Percentiles rank a stretch among this genome's conserved stretches.
These are phyloP conservation scores for Nycticebus coucang DNA, from an alignment of 2,113 vertebrate genomes.

Conservation along the genomic window DNA sequence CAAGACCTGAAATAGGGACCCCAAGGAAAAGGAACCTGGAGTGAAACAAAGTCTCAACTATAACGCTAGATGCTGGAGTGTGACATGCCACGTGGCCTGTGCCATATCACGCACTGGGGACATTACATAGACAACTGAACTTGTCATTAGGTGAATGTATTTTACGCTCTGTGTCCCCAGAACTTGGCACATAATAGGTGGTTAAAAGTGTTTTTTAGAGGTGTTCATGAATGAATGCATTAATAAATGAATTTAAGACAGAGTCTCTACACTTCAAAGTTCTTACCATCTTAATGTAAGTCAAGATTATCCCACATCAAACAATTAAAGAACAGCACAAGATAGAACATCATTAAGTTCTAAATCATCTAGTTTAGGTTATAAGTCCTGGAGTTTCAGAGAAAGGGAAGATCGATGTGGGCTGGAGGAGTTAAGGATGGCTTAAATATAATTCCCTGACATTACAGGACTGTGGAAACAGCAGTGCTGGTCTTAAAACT, in stretches of 20 bases:
- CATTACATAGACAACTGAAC: neutral
- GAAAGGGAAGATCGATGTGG: constrained; percentile 73
- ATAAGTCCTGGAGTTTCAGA: constrained; percentile 68
- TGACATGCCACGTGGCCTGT: accelerated
- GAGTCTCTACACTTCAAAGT: constrained; percentile 72
- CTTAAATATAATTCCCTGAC: constrained; percentile 79
- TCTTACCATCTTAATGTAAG: constrained; percentile 62
- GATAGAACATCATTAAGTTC: constrained; percentile 77
- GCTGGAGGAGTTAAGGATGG: constrained; percentile 76
- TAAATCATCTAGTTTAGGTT: constrained; percentile 72
- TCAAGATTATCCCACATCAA: constrained; percentile 77
- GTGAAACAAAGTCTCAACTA: neutral
- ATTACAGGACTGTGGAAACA: constrained; percentile 63
- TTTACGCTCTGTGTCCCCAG: neutral
- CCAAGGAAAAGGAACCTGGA: neutral
- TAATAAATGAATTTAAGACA: constrained; percentile 30
- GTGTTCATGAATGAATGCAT: neutral
- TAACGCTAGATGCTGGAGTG: neutral
- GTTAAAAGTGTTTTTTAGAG: neutral
- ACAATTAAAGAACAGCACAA: constrained; percentile 73
- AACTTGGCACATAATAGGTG: neutral
- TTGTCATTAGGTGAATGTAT: neutral
- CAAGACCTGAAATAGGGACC: neutral
- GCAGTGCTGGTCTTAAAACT: constrained; percentile 34
- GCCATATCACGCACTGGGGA: neutral